phyloP scores from a whole-genome alignment of 2,113 vertebrate genomes.

The Trichomycterus rosablanca region DNA sequence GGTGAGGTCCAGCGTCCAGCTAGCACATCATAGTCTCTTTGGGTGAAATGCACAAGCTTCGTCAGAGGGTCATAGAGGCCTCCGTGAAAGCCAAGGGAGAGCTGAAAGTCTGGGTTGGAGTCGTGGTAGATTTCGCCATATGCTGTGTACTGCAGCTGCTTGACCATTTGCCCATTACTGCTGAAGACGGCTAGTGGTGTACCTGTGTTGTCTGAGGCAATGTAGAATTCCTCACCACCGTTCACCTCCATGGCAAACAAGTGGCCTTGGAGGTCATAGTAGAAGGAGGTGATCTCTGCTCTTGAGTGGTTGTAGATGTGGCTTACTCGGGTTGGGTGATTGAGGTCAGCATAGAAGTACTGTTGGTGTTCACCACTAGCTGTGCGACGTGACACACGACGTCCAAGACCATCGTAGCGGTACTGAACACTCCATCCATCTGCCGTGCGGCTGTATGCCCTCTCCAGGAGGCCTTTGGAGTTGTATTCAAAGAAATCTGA shows the following conservation, averaged over 20 bases:
- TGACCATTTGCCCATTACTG: slow-evolving; percentile 84
- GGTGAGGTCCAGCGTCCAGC: slow-evolving; percentile 85
- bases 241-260: slow-evolving; percentile 88
- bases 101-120: slow-evolving; percentile 82
- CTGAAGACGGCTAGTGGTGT: slow-evolving; percentile 83
- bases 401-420: slow-evolving; percentile 77
- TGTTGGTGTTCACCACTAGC: slow-evolving; percentile 81
- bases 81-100: slow-evolving; percentile 83
- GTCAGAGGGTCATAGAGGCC: slow-evolving; percentile 84
- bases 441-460: slow-evolving; percentile 74
- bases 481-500: slow-evolving; percentile 81
- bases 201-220: slow-evolving; percentile 82
- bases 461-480: slow-evolving; percentile 80
- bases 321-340: slow-evolving; percentile 79
- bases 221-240: slow-evolving; percentile 81
- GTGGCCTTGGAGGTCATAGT: slow-evolving; percentile 85
- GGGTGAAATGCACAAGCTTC: slow-evolving; percentile 83
- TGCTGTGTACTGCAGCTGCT: slow-evolving; percentile 82
- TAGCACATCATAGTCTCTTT: slow-evolving; percentile 82
- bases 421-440: slow-evolving; percentile 81
- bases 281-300: slow-evolving; percentile 80
- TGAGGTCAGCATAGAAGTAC: slow-evolving; percentile 84
- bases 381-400: slow-evolving; percentile 80
- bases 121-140: slow-evolving; percentile 84
- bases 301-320: slow-evolving; percentile 85